phyloP scores from a whole-genome alignment of 2,797 vertebrate genomes.

The Bradypodion pumilum region DNA sequence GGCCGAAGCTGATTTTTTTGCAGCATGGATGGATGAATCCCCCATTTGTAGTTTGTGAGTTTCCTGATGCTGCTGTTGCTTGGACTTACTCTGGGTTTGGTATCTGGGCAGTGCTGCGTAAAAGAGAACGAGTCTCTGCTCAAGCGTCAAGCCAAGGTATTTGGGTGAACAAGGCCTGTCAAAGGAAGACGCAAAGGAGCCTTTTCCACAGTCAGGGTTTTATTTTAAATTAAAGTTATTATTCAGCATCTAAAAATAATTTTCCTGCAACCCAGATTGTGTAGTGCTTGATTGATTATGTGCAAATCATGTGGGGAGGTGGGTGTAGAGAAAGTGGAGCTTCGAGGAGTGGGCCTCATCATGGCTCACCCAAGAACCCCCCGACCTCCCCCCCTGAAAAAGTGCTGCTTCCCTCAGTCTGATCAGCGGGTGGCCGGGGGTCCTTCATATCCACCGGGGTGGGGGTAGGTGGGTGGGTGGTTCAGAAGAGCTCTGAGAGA shows the following conservation, averaged over 20 bases:
- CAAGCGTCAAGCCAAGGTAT: too few species aligned
- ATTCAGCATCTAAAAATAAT: constrained; percentile 12
- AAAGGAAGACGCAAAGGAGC: not conserved
- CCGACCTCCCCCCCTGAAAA: not conserved
- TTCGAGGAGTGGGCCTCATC: too few species aligned
- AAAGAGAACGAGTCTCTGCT: too few species aligned
- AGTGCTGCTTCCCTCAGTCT: not conserved
- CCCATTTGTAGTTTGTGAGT: too few species aligned
- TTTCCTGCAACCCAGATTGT: not conserved
- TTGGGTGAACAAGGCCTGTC: too few species aligned
- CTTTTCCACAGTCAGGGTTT: not conserved
- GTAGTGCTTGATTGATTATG: constrained; percentile 12
- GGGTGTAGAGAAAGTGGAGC: not conserved
- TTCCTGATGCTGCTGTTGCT: too few species aligned
- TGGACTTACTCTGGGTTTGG: too few species aligned
- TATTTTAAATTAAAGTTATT: constrained; percentile 35
- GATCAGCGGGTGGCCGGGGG: accelerated
- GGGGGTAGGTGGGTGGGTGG: not conserved
- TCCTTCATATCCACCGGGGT: too few species aligned
- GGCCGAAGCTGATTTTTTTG: too few species aligned
- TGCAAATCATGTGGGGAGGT: not conserved
- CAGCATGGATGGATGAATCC: too few species aligned
- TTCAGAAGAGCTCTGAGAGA: not conserved
- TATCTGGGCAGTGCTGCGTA: too few species aligned
- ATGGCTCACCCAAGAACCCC: not conserved